These are phyloP conservation scores for Drosophila vallismaia DNA, from an alignment of 2,888 invertebrate genomes.

Conservation along the genomic window DNA sequence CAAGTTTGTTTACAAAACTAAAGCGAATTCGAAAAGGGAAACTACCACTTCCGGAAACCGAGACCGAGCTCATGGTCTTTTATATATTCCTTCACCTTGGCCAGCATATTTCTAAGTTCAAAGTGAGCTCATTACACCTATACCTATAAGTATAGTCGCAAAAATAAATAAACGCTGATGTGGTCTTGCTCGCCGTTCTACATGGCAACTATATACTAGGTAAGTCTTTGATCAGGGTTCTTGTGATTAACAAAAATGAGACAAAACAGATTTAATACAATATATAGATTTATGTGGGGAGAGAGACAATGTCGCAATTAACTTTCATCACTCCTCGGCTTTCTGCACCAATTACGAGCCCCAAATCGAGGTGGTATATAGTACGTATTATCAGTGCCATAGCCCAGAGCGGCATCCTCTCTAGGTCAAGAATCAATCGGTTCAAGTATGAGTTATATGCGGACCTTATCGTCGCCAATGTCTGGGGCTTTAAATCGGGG, in stretches of 20 bases:
- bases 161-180: constrained; percentile 14
- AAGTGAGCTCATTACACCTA: constrained; percentile 29
- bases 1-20: constrained; percentile 4
- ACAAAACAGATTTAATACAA: constrained; percentile 1
- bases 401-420: constrained; percentile 52
- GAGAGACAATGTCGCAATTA: constrained; percentile 57
- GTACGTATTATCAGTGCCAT: constrained; percentile 49
- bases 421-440: constrained; percentile 78
- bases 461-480: constrained; percentile 24
- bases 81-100: constrained; percentile 38
- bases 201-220: constrained; percentile 51
- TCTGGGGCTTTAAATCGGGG: constrained; percentile 38
- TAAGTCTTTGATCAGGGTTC: constrained; percentile 48
- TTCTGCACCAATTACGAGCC: constrained; percentile 74
- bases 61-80: constrained; percentile 5
- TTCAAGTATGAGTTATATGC: constrained; percentile 58
- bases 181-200: constrained; percentile 17
- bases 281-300: background rate
- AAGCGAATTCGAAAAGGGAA: constrained; percentile 8
- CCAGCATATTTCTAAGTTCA: constrained; percentile 33
- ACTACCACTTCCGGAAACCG: constrained; percentile 24
- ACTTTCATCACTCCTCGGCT: constrained; percentile 67
- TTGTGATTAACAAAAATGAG: constrained; percentile 32
- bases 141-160: constrained; percentile 3
- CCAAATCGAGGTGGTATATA: constrained; percentile 22